Evolutionary conservation across 2,888 invertebrate species (phyloP), one percentile per base, ranked within the genome.

Genomic region (Pomacea canaliculata): DNA sequence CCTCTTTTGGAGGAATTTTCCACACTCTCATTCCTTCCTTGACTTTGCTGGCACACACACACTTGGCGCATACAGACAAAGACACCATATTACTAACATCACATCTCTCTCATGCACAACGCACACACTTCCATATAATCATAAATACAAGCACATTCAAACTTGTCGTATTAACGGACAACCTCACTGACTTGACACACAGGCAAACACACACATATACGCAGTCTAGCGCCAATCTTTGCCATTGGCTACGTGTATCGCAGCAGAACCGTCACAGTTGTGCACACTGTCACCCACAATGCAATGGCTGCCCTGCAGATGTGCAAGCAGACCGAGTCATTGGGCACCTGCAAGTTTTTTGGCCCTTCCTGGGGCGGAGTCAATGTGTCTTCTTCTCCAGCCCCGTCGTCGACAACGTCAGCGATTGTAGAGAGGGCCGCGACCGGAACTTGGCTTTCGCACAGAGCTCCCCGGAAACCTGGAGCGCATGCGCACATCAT

Each of bases 401-500:
- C 27, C 46, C 19, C 48, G 4, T 37, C 71, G n/a, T 37, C 56
- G 9, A 18, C 51, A 5, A 37, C 49, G 27, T 62, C 70, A 27
- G 70, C 65, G 8, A 73, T 51, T 7, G 65, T 48, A 5, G 73
- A 66, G 27, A 70, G 71, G 56, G 80, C 80, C 7, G 79, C 76
- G 1, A 76, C 62, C 49, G 79, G 66, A 13, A 77, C 72, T 48
- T 71, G 56, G 4, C 62, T 19, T 60, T 85, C 82, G 79, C 85
- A 85, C 59, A 76, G 71, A 51, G 80, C 72, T n/a, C 85, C 85
- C 16, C 71, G 70, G 65, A 76, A 83, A 13, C 78, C 79, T 10
- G 78, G 76, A 7, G 80, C 70, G 79, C 86, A 86, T 23, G 83
- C 82, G 73, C 86, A 86, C 67, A 79, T 66, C 77, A 83, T 83